Evolutionary conservation across 2,113 vertebrate genomes (phyloP).

Genomic region (Paramormyrops kingsleyae): DNA sequence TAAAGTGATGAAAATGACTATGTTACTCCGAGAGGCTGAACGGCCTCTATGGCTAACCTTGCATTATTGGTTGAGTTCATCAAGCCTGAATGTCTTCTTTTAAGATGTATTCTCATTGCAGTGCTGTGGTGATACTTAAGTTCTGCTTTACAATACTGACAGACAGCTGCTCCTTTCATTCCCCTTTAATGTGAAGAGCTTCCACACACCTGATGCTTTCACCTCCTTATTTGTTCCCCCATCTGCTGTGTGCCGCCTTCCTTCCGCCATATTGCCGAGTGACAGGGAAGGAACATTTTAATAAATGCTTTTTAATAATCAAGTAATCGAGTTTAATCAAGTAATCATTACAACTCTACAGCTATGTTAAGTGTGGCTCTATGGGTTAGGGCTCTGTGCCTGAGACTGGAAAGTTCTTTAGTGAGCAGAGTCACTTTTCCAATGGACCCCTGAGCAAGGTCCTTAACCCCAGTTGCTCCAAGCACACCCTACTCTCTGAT

Average conservation of each 20-base stretch:
- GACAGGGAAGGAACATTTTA: background rate
- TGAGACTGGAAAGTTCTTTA: background rate
- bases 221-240: background rate
- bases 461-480: background rate
- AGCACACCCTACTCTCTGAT: background rate
- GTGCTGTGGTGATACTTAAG: background rate
- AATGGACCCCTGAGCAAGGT: background rate
- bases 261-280: background rate
- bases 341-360: background rate
- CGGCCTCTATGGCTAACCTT: background rate
- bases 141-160: background rate
- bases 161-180: background rate
- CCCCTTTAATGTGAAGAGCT: background rate
- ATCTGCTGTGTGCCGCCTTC: background rate
- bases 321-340: background rate
- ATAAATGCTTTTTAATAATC: background rate
- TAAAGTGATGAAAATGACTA: background rate
- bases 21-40: background rate
- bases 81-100: background rate
- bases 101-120: background rate
- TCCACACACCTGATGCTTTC: background rate
- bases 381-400: background rate
- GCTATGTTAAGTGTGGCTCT: background rate
- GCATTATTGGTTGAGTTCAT: background rate
- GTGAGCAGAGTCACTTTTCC: background rate